These are phyloP conservation scores for Lamellibrachia columna DNA, from an alignment of 2,888 invertebrate genomes.

Conservation along the genomic window DNA sequence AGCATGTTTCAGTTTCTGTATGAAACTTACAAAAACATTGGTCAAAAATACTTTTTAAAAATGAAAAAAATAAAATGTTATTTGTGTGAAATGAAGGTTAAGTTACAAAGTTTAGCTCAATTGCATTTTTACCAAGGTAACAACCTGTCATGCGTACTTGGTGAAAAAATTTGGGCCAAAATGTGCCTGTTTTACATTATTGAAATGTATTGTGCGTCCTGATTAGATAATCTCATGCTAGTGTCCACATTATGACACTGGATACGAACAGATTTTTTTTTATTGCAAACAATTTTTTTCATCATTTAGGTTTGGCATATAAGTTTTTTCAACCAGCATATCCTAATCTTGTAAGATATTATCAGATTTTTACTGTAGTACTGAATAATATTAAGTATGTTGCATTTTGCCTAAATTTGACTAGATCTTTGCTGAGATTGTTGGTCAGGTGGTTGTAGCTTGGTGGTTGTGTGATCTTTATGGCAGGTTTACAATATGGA, in stretches of 20 bases:
- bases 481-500: slow-evolving; percentile 2
- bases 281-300: no score
- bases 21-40: background rate
- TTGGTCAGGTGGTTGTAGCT: background rate
- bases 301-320: background rate
- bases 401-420: background rate
- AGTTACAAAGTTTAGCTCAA: no score
- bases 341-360: background rate
- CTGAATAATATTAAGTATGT: background rate
- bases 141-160: no score
- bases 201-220: no score
- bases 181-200: no score
- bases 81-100: no score
- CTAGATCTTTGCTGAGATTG: background rate
- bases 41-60: background rate
- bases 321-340: background rate
- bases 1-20: background rate
- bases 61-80: no score
- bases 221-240: no score
- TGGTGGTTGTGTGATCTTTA: background rate
- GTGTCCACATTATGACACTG: no score
- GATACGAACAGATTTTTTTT: no score
- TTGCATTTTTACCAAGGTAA: no score
- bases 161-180: no score
- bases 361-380: background rate